A percentile compares a stretch with the other conserved stretches of the same genome.
Evolutionary conservation across 2,888 invertebrate species (phyloP).

Genomic region (Patella pellucida): DNA sequence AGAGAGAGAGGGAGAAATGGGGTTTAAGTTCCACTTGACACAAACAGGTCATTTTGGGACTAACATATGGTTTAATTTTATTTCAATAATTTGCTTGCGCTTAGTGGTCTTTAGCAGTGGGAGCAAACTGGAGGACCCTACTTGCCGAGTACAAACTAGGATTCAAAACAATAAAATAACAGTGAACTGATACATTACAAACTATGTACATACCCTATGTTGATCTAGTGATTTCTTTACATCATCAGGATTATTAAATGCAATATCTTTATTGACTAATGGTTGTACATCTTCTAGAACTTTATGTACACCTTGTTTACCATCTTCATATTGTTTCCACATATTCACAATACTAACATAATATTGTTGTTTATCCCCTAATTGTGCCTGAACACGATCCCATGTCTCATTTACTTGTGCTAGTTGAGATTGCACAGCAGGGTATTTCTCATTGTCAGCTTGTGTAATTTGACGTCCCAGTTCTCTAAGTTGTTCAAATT

Average conservation of each 20-base stretch:
- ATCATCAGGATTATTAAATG: constrained; percentile 52
- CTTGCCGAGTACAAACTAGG: too few relatives aligned
- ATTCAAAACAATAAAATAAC: too few relatives aligned
- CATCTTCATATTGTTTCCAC: constrained; percentile 65
- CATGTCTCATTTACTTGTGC: constrained; percentile 54
- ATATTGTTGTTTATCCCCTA: constrained; percentile 56
- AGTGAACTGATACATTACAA: not conserved
- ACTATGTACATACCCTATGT: constrained; percentile 55
- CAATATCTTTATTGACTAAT: constrained; percentile 52
- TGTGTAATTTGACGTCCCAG: constrained; percentile 77
- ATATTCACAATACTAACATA: constrained; percentile 50
- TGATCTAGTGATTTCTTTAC: constrained; percentile 63
- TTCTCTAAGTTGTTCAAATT: constrained; percentile 81
- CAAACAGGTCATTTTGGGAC: too few relatives aligned
- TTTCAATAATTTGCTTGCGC: too few relatives aligned
- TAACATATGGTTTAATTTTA: too few relatives aligned
- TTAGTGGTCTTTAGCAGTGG: too few relatives aligned
- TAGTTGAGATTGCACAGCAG: constrained; percentile 56
- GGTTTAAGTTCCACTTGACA: too few relatives aligned
- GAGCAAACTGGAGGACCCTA: too few relatives aligned
- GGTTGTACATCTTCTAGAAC: constrained; percentile 56
- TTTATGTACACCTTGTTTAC: constrained; percentile 53
- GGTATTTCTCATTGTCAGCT: constrained; percentile 52
- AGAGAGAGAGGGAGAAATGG: too few relatives aligned
- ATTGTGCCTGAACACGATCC: constrained; percentile 57